These are phyloP conservation scores for Sipha maydis DNA, from an alignment of 2,888 invertebrate species.

Conservation along the genomic window DNA sequence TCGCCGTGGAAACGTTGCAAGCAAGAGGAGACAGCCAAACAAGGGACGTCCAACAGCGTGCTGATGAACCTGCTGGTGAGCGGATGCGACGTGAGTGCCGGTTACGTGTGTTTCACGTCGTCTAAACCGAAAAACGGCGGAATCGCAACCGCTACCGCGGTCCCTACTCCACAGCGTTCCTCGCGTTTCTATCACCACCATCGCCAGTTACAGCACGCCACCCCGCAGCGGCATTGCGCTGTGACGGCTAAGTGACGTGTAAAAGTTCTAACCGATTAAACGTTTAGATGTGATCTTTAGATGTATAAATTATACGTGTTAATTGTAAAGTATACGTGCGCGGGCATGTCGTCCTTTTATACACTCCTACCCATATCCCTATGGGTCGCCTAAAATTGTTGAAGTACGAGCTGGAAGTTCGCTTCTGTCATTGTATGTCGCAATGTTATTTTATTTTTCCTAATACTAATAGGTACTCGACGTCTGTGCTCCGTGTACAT, in stretches of 20 bases:
- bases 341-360: too few relatives aligned
- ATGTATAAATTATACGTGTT: not conserved
- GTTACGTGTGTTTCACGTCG: constrained; percentile 77
- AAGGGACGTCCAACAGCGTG: constrained; percentile 76
- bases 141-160: not conserved
- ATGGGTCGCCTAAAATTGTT: not conserved
- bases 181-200: constrained; percentile 46
- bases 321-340: too few relatives aligned
- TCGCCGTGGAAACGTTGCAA: constrained; percentile 67
- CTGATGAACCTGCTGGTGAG: constrained; percentile 94
- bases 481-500: not conserved
- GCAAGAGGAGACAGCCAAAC: constrained; percentile 68
- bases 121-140: constrained; percentile 53
- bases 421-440: not conserved
- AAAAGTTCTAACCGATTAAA: constrained; percentile 23
- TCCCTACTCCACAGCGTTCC: constrained; percentile 14
- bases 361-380: too few relatives aligned
- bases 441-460: too few relatives aligned
- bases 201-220: not conserved
- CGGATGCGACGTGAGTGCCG: constrained; percentile 93
- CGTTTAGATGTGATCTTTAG: constrained; percentile 34
- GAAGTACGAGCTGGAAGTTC: not conserved
- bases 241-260: constrained; percentile 35
- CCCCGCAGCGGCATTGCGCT: constrained; percentile 36
- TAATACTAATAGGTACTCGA: too few relatives aligned